Evolutionary conservation across 2,113 vertebrate genomes (phyloP), one percentile per base, ranked within the genome.

Genomic region (Zootoca vivipara): DNA sequence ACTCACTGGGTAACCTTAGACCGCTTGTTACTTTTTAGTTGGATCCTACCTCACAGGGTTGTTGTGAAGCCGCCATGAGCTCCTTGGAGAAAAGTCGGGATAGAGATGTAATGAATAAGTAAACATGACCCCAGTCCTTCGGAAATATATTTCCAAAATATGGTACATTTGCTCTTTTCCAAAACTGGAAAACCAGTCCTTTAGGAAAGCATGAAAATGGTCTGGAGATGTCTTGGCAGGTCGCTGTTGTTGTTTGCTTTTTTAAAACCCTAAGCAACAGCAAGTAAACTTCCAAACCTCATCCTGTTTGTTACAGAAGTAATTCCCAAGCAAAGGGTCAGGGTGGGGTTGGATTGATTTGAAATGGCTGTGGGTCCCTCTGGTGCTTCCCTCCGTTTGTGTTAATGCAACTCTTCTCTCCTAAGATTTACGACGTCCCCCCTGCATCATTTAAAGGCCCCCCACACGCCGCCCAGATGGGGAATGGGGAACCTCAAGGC

Each of bases 371-470:
- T 35, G 85, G 85, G 82, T 20, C 46, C 46, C 46, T 52, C n/a
- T 5, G 28, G 20, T 65, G 42, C 64, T 80, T 90, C n/a, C 85
- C 22, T 64, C 18, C 0, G 9, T 91, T 87, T 65, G 65, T 52
- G 1, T 15, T 95, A 89, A 96, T 20, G 2, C 26, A 0, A 64
- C 69, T 90, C 16, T 94, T 94, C 89, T 94, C 90, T 87, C 85
- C 91, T 58, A 94, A 99, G 99, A 97, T 99, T n/a, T 99, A 99
- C 4, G 99, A 99, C 90, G 95, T 99, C 85, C 98, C 98, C 30
- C 96, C 98, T 1, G 94, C 97, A 56, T 97, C 97, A 0, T 87
- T 96, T 92, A 97, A 96, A 87, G 97, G 95, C 16, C 88, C 95
- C 28, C 35, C 74, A 24, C 95, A 95, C 92, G 91, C 96, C 2